Percentiles rank a stretch among this genome's conserved stretches.
phyloP scores from a whole-genome alignment of 2,113 vertebrate species.

The Oryzias javanicus region DNA sequence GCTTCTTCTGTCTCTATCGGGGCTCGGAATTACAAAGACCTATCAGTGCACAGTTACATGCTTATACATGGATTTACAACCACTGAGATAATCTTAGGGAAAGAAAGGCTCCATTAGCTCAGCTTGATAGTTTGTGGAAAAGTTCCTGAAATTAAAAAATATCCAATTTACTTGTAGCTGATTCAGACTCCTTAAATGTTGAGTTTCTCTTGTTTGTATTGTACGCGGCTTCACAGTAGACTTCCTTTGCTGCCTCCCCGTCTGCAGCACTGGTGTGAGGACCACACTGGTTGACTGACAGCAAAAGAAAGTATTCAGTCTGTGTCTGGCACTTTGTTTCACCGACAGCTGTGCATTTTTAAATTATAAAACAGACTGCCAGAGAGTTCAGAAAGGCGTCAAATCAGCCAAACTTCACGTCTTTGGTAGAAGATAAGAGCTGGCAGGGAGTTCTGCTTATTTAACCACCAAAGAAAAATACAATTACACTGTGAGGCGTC shows the following conservation, averaged over 20 bases:
- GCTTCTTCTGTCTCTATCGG: constrained; percentile 45
- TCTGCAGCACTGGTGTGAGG: neutral
- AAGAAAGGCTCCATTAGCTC: constrained; percentile 16
- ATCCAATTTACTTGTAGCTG: too few species aligned
- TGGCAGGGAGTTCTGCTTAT: neutral
- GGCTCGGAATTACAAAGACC: constrained; percentile 52
- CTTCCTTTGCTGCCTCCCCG: neutral
- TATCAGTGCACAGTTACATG: constrained; percentile 10
- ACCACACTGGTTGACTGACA: constrained; percentile 24
- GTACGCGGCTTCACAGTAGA: neutral
- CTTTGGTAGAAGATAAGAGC: neutral
- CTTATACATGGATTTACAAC: constrained; percentile 11
- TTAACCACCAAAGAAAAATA: neutral
- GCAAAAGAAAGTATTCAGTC: neutral
- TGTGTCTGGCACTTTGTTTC: neutral
- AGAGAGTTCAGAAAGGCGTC: neutral
- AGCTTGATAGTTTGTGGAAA: neutral
- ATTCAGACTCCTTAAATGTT: neutral
- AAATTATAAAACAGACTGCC: neutral
- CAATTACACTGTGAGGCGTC: neutral
- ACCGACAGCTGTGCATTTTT: constrained; percentile 10
- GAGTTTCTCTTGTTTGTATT: neutral
- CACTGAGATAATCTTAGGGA: neutral
- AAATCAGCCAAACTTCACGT: neutral
- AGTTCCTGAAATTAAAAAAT: too few species aligned